Conservation (phyloP, 2,113 vertebrate genomes). For the Bothrops jararaca region DNA sequence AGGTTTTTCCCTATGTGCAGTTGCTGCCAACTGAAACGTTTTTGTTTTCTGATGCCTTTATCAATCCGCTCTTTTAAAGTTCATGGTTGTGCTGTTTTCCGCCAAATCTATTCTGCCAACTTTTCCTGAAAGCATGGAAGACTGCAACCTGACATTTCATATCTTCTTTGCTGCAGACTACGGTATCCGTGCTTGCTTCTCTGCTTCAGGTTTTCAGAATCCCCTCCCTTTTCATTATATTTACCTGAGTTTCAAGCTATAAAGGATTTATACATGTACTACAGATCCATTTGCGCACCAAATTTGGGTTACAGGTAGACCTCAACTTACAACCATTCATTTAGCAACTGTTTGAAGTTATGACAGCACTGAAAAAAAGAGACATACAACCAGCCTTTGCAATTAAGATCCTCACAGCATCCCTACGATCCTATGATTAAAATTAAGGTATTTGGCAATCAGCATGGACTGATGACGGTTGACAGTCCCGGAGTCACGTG, state of each 20-base stretch:
- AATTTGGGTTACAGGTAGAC: background rate
- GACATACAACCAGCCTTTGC: background rate
- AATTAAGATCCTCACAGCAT: background rate
- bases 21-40: background rate
- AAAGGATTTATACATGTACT: background rate
- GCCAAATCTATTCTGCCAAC: background rate
- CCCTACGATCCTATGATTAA: background rate
- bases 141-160: background rate
- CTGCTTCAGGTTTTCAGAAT: background rate
- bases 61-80: background rate
- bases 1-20: background rate
- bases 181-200: background rate
- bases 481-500: background rate
- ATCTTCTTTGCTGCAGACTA: background rate
- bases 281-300: background rate
- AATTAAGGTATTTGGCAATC: background rate
- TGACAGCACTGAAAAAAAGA: background rate
- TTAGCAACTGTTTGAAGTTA: background rate
- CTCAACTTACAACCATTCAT: background rate
- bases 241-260: background rate
- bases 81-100: background rate
- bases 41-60: background rate
- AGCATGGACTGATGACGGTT: background rate
- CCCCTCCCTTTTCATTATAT: background rate
- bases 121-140: background rate